These are phyloP conservation scores for Pavo muticus DNA, from an alignment of 2,113 vertebrate species.

Conservation along the genomic window DNA sequence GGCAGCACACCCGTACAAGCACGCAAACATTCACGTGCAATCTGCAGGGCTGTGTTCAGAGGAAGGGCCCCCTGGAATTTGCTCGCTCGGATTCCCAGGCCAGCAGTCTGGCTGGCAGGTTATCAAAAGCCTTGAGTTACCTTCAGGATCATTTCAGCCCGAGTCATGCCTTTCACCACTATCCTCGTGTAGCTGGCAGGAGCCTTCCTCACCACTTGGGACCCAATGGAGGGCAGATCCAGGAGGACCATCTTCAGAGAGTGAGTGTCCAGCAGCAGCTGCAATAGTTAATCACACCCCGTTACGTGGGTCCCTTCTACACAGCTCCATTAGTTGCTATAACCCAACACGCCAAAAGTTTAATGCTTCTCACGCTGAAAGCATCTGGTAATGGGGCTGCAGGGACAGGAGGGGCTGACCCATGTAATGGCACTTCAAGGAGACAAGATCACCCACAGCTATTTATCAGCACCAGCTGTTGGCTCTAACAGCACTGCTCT, in stretches of 20 bases:
- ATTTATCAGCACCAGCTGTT: accelerated
- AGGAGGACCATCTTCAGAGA: conserved; percentile 97
- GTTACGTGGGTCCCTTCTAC: neutral
- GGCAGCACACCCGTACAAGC: conserved; percentile 23
- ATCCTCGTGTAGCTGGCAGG: conserved; percentile 99
- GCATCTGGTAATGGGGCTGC: neutral
- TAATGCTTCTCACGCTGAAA: neutral
- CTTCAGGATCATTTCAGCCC: conserved; percentile 99
- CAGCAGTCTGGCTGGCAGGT: conserved; percentile 67
- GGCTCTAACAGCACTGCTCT: neutral
- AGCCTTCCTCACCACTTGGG: conserved; percentile 96
- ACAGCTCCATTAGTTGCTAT: neutral
- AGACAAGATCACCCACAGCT: neutral
- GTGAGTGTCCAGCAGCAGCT: conserved; percentile 98
- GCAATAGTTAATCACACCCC: conserved; percentile 4
- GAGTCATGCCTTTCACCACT: conserved; percentile 98
- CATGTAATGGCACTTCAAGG: neutral
- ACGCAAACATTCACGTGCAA: neutral
- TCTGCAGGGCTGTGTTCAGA: neutral
- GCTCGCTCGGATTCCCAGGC: conserved; percentile 28
- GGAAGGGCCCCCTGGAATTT: conserved; percentile 65
- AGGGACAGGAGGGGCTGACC: neutral
- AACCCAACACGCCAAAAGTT: neutral
- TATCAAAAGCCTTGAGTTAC: conserved; percentile 76
- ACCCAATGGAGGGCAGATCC: conserved; percentile 97